Evolutionary conservation across 2,888 invertebrate species (phyloP).

Genomic region (Trissonchulus sp.): DNA sequence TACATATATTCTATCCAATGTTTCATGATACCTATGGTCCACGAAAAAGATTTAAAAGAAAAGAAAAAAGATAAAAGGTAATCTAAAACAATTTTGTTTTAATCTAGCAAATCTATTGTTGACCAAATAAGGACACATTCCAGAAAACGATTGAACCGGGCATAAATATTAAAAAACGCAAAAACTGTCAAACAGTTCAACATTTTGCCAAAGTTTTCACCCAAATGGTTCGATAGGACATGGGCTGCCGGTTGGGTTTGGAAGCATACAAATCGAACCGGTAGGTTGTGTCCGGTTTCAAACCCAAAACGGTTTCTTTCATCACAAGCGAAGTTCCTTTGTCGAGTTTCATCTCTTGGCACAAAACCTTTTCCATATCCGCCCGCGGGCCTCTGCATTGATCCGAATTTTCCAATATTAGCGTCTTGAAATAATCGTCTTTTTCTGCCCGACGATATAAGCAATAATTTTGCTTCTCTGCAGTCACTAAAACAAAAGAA

Average conservation of each 20-base stretch:
- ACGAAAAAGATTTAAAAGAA: no score
- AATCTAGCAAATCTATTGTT: not conserved
- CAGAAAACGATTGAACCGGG: no score
- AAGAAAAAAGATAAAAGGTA: no score
- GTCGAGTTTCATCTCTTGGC: constrained; percentile 31
- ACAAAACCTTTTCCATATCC: constrained; percentile 36
- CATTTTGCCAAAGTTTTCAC: constrained; percentile 39
- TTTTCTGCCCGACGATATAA: constrained; percentile 46
- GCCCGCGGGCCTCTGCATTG: constrained; percentile 24
- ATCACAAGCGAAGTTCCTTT: constrained; percentile 33
- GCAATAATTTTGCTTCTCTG: constrained; percentile 43
- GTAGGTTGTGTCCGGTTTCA: constrained; percentile 46
- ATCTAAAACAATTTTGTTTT: no score
- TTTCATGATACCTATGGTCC: no score
- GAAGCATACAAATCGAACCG: constrained; percentile 49
- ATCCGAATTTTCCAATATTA: constrained; percentile 27
- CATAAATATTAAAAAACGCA: no score
- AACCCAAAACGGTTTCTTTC: constrained; percentile 43
- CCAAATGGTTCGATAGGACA: constrained; percentile 44
- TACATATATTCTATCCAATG: no score
- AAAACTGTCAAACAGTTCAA: not conserved
- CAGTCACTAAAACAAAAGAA: constrained; percentile 10
- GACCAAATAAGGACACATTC: no score
- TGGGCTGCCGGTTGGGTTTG: constrained; percentile 40
- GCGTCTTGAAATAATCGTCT: constrained; percentile 29